Evolutionary conservation across 1,140 invertebrate genomes (phyloP).

Genomic region (Hylaeus volcanicus): DNA sequence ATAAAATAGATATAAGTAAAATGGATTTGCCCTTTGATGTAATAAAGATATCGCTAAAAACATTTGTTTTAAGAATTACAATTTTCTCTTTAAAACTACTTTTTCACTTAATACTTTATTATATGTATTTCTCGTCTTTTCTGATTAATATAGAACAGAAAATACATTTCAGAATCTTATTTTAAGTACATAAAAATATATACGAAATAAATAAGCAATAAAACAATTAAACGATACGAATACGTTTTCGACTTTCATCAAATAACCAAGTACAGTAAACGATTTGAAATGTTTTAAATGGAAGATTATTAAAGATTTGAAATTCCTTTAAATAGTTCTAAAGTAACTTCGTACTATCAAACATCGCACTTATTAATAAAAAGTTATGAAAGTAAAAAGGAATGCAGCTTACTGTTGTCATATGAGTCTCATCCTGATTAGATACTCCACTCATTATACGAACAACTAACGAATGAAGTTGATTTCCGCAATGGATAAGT

Average conservation of each 20-base stretch:
- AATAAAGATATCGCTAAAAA: too few species aligned
- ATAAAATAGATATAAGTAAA: not conserved
- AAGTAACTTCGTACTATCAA: not conserved
- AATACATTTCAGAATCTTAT: not conserved
- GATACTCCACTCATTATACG: slow-evolving; percentile 67
- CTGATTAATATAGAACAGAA: not conserved
- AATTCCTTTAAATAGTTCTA: not conserved
- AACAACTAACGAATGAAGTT: not conserved
- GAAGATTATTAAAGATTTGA: not conserved
- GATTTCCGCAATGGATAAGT: slow-evolving; percentile 1
- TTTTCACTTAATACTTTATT: not conserved
- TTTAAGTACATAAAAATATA: not conserved
- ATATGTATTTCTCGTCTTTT: not conserved
- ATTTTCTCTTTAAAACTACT: too few species aligned
- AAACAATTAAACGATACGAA: not conserved
- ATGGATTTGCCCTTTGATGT: too few species aligned
- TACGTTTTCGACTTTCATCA: not conserved
- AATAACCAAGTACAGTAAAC: not conserved
- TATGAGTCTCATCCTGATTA: slow-evolving; percentile 72
- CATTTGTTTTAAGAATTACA: too few species aligned
- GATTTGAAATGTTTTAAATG: not conserved
- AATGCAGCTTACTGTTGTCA: slow-evolving; percentile 72
- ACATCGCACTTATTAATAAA: not conserved
- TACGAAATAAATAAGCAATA: not conserved
- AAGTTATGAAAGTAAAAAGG: not conserved